Evolutionary conservation across 2,113 vertebrate species (phyloP).

Genomic region (Rallus limicola): DNA sequence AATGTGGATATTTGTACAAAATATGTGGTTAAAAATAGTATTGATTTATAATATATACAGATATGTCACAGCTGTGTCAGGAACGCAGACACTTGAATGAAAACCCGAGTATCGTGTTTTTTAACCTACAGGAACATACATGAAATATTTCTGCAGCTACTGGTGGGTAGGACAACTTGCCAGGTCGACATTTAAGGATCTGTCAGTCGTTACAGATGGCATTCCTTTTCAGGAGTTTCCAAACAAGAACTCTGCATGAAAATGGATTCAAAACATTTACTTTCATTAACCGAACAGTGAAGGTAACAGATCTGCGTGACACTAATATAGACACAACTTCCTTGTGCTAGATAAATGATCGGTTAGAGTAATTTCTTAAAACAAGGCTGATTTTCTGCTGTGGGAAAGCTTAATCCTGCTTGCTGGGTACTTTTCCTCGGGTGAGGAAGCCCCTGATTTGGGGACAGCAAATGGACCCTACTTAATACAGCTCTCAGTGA

Average conservation of each 20-base stretch:
- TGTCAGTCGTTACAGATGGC: background rate
- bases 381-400: background rate
- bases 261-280: slow-evolving; percentile 46
- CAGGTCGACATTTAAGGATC: slow-evolving; percentile 34
- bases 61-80: slow-evolving; percentile 76
- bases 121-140: slow-evolving; percentile 65
- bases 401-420: background rate
- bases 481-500: background rate
- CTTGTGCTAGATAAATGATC: background rate
- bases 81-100: slow-evolving; percentile 68
- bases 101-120: slow-evolving; percentile 52
- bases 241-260: slow-evolving; percentile 17
- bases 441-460: background rate
- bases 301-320: slow-evolving; percentile 5
- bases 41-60: slow-evolving; percentile 80
- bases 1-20: slow-evolving; percentile 82
- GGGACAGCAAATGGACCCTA: background rate
- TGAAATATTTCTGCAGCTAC: slow-evolving; percentile 66
- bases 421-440: background rate
- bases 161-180: slow-evolving; percentile 56
- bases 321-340: background rate
- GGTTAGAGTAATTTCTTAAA: background rate
- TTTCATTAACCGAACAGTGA: slow-evolving; percentile 6
- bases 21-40: slow-evolving; percentile 81
- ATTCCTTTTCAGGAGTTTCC: slow-evolving; percentile 15